phyloP scores from a whole-genome alignment of 2,888 invertebrate species.

The Agrochola litura region DNA sequence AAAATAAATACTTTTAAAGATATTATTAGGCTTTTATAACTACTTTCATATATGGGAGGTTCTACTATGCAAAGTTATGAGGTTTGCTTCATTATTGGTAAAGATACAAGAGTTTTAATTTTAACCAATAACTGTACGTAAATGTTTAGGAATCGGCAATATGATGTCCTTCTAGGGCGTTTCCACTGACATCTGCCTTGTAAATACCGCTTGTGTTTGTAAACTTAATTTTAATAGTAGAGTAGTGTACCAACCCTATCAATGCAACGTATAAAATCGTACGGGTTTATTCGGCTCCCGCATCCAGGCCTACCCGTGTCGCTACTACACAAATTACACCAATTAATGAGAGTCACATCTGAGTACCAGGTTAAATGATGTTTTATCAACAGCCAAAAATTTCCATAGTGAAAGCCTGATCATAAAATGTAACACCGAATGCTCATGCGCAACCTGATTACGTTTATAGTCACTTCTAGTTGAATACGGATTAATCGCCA shows the following conservation, averaged over 20 bases:
- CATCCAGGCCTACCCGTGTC: slow-evolving; percentile 38
- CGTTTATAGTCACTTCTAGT: too few relatives aligned
- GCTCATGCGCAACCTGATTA: too few relatives aligned
- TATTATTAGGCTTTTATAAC: too few relatives aligned
- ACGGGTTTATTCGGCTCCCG: slow-evolving; percentile 46
- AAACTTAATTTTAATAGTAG: background rate
- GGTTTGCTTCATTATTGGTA: too few relatives aligned
- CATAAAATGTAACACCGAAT: background rate
- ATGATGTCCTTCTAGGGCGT: background rate
- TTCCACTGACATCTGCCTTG: too few relatives aligned
- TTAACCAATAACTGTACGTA: too few relatives aligned
- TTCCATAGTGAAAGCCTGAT: background rate
- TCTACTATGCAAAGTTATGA: too few relatives aligned
- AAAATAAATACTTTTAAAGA: too few relatives aligned
- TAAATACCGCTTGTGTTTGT: background rate
- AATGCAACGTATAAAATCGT: slow-evolving; percentile 42
- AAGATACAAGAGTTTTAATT: too few relatives aligned
- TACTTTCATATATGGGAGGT: too few relatives aligned
- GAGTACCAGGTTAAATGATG: slow-evolving; percentile 32
- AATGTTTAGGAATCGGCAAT: too few relatives aligned
- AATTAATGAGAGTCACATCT: slow-evolving; percentile 40
- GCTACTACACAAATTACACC: slow-evolving; percentile 41
- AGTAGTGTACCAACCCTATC: slow-evolving; percentile 31
- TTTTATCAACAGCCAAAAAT: slow-evolving; percentile 39
- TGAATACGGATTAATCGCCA: too few relatives aligned